Percentiles rank a stretch among this genome's conserved stretches.
Conservation (phyloP, 1,140 invertebrate species). For the Anastatus disparis region DNA sequence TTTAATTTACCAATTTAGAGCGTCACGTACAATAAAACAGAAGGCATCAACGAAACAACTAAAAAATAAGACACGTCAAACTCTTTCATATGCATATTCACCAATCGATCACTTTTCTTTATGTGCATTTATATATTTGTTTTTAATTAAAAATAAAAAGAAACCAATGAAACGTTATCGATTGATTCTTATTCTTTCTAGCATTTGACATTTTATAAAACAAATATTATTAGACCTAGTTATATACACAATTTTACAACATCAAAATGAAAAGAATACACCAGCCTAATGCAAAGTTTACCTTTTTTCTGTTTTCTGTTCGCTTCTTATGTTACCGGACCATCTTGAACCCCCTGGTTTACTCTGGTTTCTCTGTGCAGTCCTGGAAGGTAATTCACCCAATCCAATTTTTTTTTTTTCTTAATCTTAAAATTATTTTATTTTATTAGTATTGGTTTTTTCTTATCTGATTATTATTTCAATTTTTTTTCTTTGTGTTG, state of each 20-base stretch:
- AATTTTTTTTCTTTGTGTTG: constrained; percentile 19
- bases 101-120: neutral
- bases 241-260: constrained; percentile 7
- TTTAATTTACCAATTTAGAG: no score
- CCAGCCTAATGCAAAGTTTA: constrained; percentile 20
- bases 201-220: neutral
- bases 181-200: neutral
- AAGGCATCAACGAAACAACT: no score
- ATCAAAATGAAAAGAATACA: neutral
- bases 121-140: neutral
- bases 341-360: constrained; percentile 7
- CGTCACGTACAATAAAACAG: no score
- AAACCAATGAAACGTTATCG: neutral
- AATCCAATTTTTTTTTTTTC: constrained; percentile 7
- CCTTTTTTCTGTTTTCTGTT: constrained; percentile 37
- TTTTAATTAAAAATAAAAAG: neutral
- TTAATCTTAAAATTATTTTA: no score
- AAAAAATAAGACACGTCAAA: constrained; percentile 21
- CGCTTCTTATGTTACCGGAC: constrained; percentile 37
- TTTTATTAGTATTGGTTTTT: no score
- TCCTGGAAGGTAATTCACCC: constrained; percentile 38
- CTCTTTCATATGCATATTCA: neutral
- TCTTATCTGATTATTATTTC: constrained; percentile 7
- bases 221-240: neutral
- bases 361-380: constrained; percentile 24